Evolutionary conservation across 2,888 invertebrate genomes (phyloP), one percentile per base, ranked within the genome.

Genomic region (Trimorus sp.): DNA sequence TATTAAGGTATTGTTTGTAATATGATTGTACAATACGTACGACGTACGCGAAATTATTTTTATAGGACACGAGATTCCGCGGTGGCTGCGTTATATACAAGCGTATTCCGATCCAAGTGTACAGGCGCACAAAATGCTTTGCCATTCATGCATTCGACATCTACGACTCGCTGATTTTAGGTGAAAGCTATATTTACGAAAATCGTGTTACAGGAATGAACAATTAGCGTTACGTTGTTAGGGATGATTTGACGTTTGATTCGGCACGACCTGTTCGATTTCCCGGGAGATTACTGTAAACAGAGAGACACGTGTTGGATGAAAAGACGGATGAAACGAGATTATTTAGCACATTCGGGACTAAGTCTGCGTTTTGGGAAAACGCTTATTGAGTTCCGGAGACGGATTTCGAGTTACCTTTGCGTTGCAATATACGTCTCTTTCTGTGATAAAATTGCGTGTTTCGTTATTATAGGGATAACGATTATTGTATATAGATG

Each of bases 91-190:
- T 56, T n/a, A 53, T 16, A n/a, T n/a, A 37, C 40, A 16, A 59
- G 15, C 8, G 63, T 63, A 63, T 63, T 63, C 63, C 63, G 63
- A 63, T 63, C 63, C 63, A 63, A 63, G 37, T 37, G 48, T 49
- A 63, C 49, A 63, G 63, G 63, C 63, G 63, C 63, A 63, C 63
- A 40, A 62, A 63, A 63, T 49, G 63, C 63, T 48, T 63, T 37
- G 49, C 63, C 48, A 16, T 49, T 63, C 49, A 63, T 49, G 36
- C 49, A 63, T 63, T 63, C n/a, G 15, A 37, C 48, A 63, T 63
- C 49, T 49, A 15, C 49, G 49, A 37, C 37, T 48, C 49, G 49
- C 63, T 63, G 37, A 62, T 48, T 48, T 62, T 62, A 59, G 15
- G 15, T 56, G 37, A 48, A 60, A 16, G 8, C 48, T 60, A 45